Percentiles rank a stretch among this genome's conserved stretches.
These are phyloP conservation scores for Neomorphus geoffroyi DNA, from an alignment of 2,797 vertebrate genomes.

Conservation along the genomic window DNA sequence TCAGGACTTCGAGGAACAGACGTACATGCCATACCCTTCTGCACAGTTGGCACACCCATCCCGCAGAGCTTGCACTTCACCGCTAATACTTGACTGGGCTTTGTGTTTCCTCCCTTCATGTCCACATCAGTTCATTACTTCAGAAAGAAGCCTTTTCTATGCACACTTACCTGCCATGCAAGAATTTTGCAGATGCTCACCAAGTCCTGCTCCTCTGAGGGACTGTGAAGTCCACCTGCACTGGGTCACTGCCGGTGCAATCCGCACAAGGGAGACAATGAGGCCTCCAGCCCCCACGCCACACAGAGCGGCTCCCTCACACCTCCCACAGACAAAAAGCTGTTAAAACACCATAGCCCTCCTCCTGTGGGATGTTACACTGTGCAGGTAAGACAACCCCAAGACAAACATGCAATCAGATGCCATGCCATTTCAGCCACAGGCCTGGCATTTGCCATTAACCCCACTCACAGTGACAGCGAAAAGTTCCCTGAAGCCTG, in stretches of 20 bases:
- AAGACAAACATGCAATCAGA: fast-evolving
- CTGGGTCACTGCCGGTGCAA: fast-evolving
- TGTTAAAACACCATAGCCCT: background rate
- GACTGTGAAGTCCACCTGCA: fast-evolving
- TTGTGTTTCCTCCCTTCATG: fast-evolving
- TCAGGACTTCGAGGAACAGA: background rate
- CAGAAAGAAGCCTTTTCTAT: background rate
- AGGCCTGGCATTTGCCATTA: background rate
- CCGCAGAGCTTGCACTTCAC: background rate
- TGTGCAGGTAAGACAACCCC: background rate
- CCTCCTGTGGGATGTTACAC: fast-evolving
- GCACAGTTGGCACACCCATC: background rate
- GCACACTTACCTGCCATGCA: fast-evolving
- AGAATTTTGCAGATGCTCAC: background rate
- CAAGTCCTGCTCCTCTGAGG: fast-evolving
- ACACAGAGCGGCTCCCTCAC: fast-evolving
- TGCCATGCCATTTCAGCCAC: background rate
- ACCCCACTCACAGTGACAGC: fast-evolving
- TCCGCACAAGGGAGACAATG: fast-evolving
- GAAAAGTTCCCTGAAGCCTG: fast-evolving
- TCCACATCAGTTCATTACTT: background rate
- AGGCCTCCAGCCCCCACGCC: fast-evolving
- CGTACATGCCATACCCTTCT: background rate
- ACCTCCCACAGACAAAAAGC: background rate
- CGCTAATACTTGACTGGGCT: background rate